Evolutionary conservation across 1,140 invertebrate genomes (phyloP).

Genomic region (Acromyrmex charruanus): DNA sequence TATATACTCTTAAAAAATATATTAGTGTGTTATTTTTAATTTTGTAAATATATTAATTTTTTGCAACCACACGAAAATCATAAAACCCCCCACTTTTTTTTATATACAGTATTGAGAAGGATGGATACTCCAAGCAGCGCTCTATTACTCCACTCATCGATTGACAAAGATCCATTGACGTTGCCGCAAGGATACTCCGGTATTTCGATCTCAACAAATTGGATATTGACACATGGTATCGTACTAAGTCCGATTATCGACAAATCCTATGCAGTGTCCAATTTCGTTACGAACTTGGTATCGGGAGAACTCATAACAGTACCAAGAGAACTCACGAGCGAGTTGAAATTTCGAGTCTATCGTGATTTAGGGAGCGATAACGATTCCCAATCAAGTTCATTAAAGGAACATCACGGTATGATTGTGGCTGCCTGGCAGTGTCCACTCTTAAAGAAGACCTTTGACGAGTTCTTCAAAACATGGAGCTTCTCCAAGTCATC

Average conservation of each 20-base stretch:
- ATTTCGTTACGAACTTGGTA: conserved; percentile 42
- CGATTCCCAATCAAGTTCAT: neutral
- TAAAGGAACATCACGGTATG: neutral
- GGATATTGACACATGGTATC: conserved; percentile 87
- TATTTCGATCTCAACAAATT: conserved; percentile 85
- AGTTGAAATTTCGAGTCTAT: conserved; percentile 71
- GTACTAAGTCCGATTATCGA: conserved; percentile 81
- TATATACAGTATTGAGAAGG: neutral
- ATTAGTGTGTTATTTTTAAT: neutral
- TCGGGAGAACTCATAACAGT: conserved; percentile 69
- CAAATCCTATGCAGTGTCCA: neutral
- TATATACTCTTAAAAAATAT: neutral
- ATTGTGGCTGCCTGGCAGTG: conserved; percentile 85
- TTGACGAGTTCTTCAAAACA: conserved; percentile 84
- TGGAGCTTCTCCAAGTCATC: conserved; percentile 86
- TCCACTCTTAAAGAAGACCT: conserved; percentile 84
- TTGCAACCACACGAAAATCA: neutral
- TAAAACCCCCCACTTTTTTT: neutral
- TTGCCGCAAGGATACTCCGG: conserved; percentile 82
- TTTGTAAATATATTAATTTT: neutral
- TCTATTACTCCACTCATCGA: conserved; percentile 70
- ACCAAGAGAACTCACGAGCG: conserved; percentile 23
- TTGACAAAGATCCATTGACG: conserved; percentile 9
- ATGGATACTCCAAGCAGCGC: conserved; percentile 70
- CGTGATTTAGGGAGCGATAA: neutral